Base-by-base conservation (phyloP, 1,140 invertebrate genomes). In the Meloidogyne chitwoodi region DNA sequence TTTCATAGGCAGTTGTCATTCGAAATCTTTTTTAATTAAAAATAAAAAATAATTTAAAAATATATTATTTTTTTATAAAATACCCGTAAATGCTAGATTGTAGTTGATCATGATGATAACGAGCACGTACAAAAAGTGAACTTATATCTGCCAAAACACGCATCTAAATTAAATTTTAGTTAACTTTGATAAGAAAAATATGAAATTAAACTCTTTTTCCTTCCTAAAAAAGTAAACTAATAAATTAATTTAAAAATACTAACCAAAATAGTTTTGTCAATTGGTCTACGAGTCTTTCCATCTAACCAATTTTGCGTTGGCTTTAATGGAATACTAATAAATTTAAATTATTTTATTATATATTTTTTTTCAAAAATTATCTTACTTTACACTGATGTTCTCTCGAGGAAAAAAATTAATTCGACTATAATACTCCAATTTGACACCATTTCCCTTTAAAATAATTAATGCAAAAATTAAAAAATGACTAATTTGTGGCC, bases 101-200 rank as follows among this genome's bases (percentile, higher is more conserved):
- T 75, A 93, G 92, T 89, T 99, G 95, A 86, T 95, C 94, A 0
- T 93, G 93, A 87, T 97, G 94, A 88, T 92, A 98, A 72, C 93
- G 93, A 0, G 94, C 94, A 71, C 94, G 90, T 29, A 98, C 90
- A 81, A 98, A 90, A 19, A 98, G 83, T 34, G 92, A 89, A 76
- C 92, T 91, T 0, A 99, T 83, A 80, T 93, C 91, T 6, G 91
- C 90, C n/a, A 98, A 88, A 0, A 95, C 91, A 29, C 91, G 91
- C 86, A 98, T 91, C 83, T 98, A 92, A 83, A 96, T 91, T 29
- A 8, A 89, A n/a, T 8, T 24, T 1, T 24, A 72, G 5, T n/a
- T n/a, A n/a, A n/a, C n/a, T n/a, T n/a, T n/a, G n/a, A n/a, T n/a
- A n/a, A n/a, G n/a, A n/a, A n/a, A n/a, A n/a, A n/a, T n/a, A n/a